Conservation (phyloP, 1,140 invertebrate genomes). For the Papilio dardanus region DNA sequence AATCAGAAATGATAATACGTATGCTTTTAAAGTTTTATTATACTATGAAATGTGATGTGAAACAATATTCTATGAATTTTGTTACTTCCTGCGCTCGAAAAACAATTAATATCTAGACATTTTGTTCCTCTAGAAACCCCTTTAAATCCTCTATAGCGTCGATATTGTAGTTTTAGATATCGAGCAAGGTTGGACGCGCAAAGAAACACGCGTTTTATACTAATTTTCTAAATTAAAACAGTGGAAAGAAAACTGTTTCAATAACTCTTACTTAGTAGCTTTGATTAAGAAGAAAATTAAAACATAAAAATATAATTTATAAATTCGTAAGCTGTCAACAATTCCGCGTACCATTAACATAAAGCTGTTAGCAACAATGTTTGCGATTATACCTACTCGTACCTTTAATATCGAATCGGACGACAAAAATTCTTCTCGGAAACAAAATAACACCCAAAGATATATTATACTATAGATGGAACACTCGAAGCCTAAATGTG, state of each 20-base stretch:
- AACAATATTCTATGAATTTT: not conserved
- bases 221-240: no score
- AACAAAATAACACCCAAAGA: conserved; percentile 56
- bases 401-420: conserved; percentile 52
- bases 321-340: conserved; percentile 42
- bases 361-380: conserved; percentile 49
- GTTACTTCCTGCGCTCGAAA: not conserved
- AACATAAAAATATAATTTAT: conserved; percentile 17
- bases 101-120: not conserved
- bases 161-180: no score
- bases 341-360: conserved; percentile 43
- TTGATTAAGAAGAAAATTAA: not conserved
- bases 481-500: no score
- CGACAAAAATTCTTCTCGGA: conserved; percentile 66
- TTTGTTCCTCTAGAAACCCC: no score
- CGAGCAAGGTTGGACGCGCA: no score
- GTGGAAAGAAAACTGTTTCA: no score
- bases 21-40: conserved; percentile 16
- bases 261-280: no score
- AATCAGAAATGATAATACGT: not conserved
- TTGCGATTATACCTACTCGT: conserved; percentile 40
- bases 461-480: no score
- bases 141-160: no score
- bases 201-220: no score
- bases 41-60: not conserved